phyloP scores from a whole-genome alignment of 2,888 invertebrate genomes.

The Caenorhabditis imperialis region DNA sequence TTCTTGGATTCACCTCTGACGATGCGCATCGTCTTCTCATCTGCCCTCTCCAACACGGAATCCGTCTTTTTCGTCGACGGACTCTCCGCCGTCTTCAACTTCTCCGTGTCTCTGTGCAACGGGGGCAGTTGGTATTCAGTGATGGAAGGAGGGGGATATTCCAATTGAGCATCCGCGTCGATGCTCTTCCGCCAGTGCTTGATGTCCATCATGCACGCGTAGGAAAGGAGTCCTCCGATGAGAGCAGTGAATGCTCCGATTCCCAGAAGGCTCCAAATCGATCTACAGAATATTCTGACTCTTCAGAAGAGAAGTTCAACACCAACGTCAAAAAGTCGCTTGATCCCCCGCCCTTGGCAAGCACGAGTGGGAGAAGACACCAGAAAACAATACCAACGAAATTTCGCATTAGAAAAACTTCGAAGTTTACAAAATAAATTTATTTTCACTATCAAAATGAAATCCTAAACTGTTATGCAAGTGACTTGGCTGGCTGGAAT shows the following conservation, averaged over 20 bases:
- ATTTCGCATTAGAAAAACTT: constrained; percentile 1
- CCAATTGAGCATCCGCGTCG: constrained; percentile 23
- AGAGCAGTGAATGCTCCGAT: constrained; percentile 23
- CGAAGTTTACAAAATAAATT: constrained; percentile 1
- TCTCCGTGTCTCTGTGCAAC: constrained; percentile 10
- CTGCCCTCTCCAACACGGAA: constrained; percentile 8
- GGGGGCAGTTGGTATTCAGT: constrained; percentile 29
- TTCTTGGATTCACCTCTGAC: constrained; percentile 11
- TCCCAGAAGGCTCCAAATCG: constrained; percentile 16
- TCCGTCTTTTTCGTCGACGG: constrained; percentile 8
- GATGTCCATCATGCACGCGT: constrained; percentile 34
- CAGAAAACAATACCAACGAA: constrained; percentile 3
- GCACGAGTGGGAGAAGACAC: background rate
- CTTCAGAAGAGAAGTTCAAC: background rate
- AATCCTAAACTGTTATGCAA: constrained; percentile 11
- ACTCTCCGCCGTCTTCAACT: background rate
- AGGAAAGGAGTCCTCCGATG: constrained; percentile 12
- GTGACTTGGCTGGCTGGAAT: constrained; percentile 48
- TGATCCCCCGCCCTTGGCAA: constrained; percentile 19
- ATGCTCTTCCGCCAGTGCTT: constrained; percentile 51
- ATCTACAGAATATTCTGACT: constrained; percentile 1
- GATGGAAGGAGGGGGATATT: constrained; percentile 12
- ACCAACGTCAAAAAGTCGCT: constrained; percentile 17
- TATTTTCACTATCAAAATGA: constrained; percentile 8
- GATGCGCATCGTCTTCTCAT: constrained; percentile 33